A percentile compares a stretch with the other conserved stretches of the same genome.
Conservation (phyloP, 2,797 vertebrate species). For the Tragopan temminckii region DNA sequence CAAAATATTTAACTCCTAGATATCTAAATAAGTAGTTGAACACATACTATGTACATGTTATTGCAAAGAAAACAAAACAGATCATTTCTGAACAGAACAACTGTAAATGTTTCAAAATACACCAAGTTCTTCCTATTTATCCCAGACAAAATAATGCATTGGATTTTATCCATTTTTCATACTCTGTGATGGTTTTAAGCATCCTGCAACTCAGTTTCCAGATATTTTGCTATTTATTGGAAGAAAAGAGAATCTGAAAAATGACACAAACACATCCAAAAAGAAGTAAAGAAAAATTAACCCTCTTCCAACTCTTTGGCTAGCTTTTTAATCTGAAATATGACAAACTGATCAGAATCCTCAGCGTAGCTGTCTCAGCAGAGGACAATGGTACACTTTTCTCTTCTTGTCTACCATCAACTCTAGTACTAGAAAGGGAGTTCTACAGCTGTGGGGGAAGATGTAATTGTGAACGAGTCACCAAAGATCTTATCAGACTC, state of each 20-base stretch:
- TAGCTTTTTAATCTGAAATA: neutral
- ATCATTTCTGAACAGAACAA: neutral
- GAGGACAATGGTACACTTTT: neutral
- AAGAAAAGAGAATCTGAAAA: neutral
- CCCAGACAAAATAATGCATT: neutral
- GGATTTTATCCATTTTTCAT: neutral
- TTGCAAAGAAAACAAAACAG: neutral
- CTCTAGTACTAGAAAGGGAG: neutral
- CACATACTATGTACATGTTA: neutral
- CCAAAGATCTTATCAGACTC: too few relatives aligned
- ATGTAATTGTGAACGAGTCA: too few relatives aligned
- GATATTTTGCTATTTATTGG: neutral
- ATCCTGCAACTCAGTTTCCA: neutral
- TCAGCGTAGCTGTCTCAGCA: neutral
- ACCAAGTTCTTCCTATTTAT: neutral
- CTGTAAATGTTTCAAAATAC: neutral
- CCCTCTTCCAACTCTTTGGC: fast-evolving
- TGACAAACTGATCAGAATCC: neutral
- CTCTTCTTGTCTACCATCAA: neutral
- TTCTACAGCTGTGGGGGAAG: too few relatives aligned
- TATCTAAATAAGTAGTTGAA: neutral
- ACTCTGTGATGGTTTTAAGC: neutral
- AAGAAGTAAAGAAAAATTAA: neutral
- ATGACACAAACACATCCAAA: neutral
- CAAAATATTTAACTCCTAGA: neutral